These are phyloP conservation scores for Andinoacara biseriatus DNA, from an alignment of 2,113 vertebrate species.

Conservation along the genomic window DNA sequence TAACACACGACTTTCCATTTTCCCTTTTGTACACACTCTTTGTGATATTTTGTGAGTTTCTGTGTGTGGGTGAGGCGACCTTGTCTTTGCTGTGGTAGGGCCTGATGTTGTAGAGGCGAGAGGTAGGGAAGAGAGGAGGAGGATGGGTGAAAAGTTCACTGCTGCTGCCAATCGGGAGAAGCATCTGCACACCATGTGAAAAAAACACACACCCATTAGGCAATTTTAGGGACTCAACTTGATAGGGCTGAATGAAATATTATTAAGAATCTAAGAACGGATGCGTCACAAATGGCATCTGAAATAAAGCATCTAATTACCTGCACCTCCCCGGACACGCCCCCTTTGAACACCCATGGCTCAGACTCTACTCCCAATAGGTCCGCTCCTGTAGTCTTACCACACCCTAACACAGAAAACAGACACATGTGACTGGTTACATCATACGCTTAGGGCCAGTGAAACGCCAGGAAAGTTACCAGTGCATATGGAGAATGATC, in stretches of 20 bases:
- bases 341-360: constrained; percentile 84
- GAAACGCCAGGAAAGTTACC: not conserved
- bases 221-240: not conserved
- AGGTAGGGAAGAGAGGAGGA: constrained; percentile 85
- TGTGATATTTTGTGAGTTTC: not conserved
- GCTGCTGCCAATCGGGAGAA: constrained; percentile 84
- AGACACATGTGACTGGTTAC: not conserved
- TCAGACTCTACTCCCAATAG: constrained; percentile 79
- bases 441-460: not conserved
- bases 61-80: constrained; percentile 63
- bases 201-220: constrained; percentile 3
- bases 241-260: not conserved
- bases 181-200: constrained; percentile 76
- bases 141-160: constrained; percentile 87
- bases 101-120: constrained; percentile 83
- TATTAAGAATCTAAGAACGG: not conserved
- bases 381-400: constrained; percentile 75
- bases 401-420: constrained; percentile 80
- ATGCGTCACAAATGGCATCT: not conserved
- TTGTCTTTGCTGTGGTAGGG: constrained; percentile 85
- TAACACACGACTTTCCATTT: not conserved
- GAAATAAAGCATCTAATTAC: constrained; percentile 62
- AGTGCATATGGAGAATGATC: not conserved
- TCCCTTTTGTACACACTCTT: not conserved
- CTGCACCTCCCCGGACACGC: constrained; percentile 88